Evolutionary conservation across 2,888 invertebrate species (phyloP).

Genomic region (Sicus ferrugineus): DNA sequence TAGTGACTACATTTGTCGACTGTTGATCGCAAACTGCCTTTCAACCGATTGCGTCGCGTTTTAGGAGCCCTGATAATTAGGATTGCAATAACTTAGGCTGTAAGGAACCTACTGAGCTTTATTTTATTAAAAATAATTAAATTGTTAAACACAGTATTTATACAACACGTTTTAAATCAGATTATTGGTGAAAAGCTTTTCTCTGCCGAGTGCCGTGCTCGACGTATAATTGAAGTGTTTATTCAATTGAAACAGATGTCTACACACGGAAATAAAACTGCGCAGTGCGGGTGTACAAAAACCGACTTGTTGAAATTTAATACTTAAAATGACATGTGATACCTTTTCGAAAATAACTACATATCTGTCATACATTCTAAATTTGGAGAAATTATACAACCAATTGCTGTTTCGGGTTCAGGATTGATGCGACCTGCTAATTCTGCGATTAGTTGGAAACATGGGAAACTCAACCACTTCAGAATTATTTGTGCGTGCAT

Average conservation of each 20-base stretch:
- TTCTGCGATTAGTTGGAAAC: neutral
- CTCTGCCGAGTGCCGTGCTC: slow-evolving; percentile 25
- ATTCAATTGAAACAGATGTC: slow-evolving; percentile 1
- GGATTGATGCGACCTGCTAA: slow-evolving; percentile 18
- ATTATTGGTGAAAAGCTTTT: slow-evolving; percentile 29
- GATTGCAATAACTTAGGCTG: slow-evolving; percentile 13
- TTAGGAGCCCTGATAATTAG: neutral
- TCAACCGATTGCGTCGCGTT: too few relatives aligned
- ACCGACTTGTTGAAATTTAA: slow-evolving; percentile 29
- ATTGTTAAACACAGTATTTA: slow-evolving; percentile 27
- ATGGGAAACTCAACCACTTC: neutral
- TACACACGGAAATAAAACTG: neutral
- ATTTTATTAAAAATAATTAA: slow-evolving; percentile 30
- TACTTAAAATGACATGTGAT: slow-evolving; percentile 33
- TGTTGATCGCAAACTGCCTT: too few relatives aligned
- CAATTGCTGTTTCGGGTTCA: slow-evolving; percentile 18
- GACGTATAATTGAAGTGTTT: slow-evolving; percentile 13
- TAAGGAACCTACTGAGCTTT: slow-evolving; percentile 31
- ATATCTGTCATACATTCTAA: slow-evolving; percentile 26
- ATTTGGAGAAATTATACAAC: slow-evolving; percentile 20
- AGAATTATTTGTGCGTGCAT: neutral
- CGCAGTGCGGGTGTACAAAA: neutral
- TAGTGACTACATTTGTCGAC: too few relatives aligned
- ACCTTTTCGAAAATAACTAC: slow-evolving; percentile 26
- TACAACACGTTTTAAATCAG: slow-evolving; percentile 8